Base-by-base conservation (phyloP, 2,888 invertebrate genomes). In the Mylabris sibirica region DNA sequence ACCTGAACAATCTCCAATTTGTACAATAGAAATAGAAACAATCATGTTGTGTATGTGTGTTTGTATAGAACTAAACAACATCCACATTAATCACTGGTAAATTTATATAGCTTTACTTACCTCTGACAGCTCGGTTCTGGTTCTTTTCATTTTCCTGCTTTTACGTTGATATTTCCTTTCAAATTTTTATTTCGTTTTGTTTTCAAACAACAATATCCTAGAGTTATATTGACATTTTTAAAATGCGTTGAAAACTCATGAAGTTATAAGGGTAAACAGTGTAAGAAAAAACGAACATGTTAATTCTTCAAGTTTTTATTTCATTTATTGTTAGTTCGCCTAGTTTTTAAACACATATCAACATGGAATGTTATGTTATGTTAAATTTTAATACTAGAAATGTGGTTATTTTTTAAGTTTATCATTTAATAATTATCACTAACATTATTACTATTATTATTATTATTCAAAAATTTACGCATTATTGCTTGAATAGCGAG, bases 401-500 rank as follows among this genome's bases (percentile, higher is more conserved):
- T 30, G 69, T 70, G 70, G 61, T 63, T 72, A 64, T 49, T 63
- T 64, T 59, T 63, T 66, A 64, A 70, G 59, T 63, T 68, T 67
- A 6, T 8, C 30, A 30, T 30, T 30, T 30, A 6, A 30, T 3
- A 30, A 30, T 30, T 30, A 30, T 6, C 8, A 30, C 8, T 30
- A 30, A 30, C 30, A 30, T 30, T 30, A 30, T 30, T 12, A 53
- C 9, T 53, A 9, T 53, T 53, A 44, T 53, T 22, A 53, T 22
- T 53, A 53, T 49, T 20, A 41, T n/a, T 49, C 22, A 3, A 1
- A 22, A 53, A 53, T 53, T 1, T 57, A 57, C 24, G 57, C 63
- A 65, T 73, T 73, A 73, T 73, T 73, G 73, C 73, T 73, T 66
- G 70, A 68, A 66, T 71, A 73, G 70, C 69, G 73, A 73, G 71